Base-by-base conservation (phyloP, 1,140 invertebrate species). In the Marisa cornuarietis region DNA sequence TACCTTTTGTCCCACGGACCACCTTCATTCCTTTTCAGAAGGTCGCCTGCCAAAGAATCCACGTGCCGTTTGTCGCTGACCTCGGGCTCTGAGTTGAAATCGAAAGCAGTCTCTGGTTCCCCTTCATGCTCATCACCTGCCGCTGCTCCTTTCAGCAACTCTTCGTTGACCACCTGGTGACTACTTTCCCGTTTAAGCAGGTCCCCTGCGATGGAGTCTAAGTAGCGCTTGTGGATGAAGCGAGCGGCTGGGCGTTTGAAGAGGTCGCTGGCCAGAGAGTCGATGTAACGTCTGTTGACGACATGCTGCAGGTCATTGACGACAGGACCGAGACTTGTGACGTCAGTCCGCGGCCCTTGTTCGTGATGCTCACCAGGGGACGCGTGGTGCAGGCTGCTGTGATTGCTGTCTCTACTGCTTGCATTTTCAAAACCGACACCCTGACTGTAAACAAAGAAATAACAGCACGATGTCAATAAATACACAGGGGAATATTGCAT, bases 181-280 rank as follows among this genome's bases (percentile, higher is more conserved):
- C 52, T 77, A 22, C 9, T 42, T 5, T 68, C 13, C 13, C 31
- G 4, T 0, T 76, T 76, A 0, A 76, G 20, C 1, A 76, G 42
- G 26, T 77, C 76, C 6, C 66, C 68, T 24, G 77, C 77, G 3
- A 71, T 78, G 16, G 77, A 71, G 18, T 78, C 77, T 2, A 71
- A 10, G 66, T 71, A 65, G 9, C 79, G 42, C 68, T 78, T 78
- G 3, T 77, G 18, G 26, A 58, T n/a, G n/a, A n/a, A 49, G 31
- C 5, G 22, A 58, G 18, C 16, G 31, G 51, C 24, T 0, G 79
- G 49, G 42, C 65, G 26, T 54, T 80, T 80, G 18, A 80, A 26
- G 31, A 80, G 63, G 31, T 80, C 61, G 49, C 79, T 52, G 24
- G 79, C 79, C 14, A 80, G 65, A 20, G 79, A 80, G 13, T 80